Conservation (phyloP, 2,797 vertebrate genomes). For the Chelon auratus region DNA sequence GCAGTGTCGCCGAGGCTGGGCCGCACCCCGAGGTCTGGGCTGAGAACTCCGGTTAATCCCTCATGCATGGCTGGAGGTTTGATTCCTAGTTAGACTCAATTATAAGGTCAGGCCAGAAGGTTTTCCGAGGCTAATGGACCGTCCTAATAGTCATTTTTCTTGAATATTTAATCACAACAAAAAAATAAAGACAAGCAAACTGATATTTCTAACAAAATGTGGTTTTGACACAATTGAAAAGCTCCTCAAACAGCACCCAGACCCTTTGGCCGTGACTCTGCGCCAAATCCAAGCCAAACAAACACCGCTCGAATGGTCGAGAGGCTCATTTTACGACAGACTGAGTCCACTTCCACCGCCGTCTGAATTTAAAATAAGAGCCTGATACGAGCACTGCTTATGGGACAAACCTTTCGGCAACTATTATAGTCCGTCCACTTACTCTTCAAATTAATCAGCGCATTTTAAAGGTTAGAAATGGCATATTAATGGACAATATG, state of each 20-base stretch:
- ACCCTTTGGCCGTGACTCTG: not conserved
- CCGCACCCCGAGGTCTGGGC: conserved; percentile 31
- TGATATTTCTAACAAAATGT: not conserved
- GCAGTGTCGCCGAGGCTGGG: conserved; percentile 15
- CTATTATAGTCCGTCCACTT: conserved; percentile 8
- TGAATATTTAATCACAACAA: conserved; percentile 31
- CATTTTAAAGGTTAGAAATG: conserved; percentile 7
- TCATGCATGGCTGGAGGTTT: conserved; percentile 51
- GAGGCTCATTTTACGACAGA: not conserved
- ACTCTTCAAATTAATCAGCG: not conserved
- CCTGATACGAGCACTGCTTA: not conserved
- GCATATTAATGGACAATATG: conserved; percentile 24
- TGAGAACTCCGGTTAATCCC: conserved; percentile 42
- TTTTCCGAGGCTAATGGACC: conserved; percentile 40
- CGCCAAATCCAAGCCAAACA: not conserved
- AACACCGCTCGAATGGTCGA: too few species aligned
- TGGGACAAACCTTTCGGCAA: not conserved
- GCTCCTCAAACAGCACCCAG: not conserved
- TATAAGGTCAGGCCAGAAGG: conserved; percentile 50
- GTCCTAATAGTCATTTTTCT: conserved; percentile 23
- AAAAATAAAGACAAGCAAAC: conserved; percentile 7
- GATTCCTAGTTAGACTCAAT: conserved; percentile 56
- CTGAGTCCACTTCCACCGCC: not conserved
- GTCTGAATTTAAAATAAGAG: too few species aligned
- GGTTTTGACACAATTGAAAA: conserved; percentile 4